Percentiles rank a stretch among this genome's conserved stretches.
Evolutionary conservation across 2,113 vertebrate genomes (phyloP).

Genomic region (Neoarius graeffei): DNA sequence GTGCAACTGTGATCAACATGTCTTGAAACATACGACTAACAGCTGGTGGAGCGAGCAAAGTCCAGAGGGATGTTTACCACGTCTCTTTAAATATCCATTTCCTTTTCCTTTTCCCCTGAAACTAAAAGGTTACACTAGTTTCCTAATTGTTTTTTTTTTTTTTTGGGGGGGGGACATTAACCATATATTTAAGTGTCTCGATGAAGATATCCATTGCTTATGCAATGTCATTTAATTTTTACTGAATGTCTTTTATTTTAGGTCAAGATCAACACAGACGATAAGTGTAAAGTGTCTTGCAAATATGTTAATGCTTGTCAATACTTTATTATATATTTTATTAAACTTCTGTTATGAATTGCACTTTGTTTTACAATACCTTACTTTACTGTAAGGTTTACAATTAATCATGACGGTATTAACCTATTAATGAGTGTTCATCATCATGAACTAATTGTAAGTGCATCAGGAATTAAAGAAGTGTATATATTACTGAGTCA

Average conservation of each 20-base stretch:
- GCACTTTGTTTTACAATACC: neutral
- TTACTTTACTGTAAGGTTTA: neutral
- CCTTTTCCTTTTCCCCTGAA: neutral
- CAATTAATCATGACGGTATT: neutral
- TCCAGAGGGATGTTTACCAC: constrained; percentile 8
- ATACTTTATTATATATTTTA: neutral
- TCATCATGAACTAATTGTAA: neutral
- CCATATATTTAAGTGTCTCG: neutral
- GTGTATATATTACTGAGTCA: neutral
- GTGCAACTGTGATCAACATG: neutral
- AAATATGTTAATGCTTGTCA: neutral
- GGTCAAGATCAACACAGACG: neutral
- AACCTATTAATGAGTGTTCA: neutral
- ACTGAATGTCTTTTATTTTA: neutral
- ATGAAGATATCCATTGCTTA: neutral
- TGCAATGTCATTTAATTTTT: neutral
- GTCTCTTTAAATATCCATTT: constrained; percentile 21
- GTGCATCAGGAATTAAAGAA: neutral
- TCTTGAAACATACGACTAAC: neutral
- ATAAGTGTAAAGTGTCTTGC: neutral
- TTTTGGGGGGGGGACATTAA: neutral
- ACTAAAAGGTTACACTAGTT: neutral
- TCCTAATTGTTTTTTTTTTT: neutral
- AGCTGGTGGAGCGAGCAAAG: neutral
- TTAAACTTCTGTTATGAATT: neutral